Percentiles rank a stretch among this genome's conserved stretches.
Conservation (phyloP, 1,140 invertebrate genomes). For the Hirudo medicinalis region DNA sequence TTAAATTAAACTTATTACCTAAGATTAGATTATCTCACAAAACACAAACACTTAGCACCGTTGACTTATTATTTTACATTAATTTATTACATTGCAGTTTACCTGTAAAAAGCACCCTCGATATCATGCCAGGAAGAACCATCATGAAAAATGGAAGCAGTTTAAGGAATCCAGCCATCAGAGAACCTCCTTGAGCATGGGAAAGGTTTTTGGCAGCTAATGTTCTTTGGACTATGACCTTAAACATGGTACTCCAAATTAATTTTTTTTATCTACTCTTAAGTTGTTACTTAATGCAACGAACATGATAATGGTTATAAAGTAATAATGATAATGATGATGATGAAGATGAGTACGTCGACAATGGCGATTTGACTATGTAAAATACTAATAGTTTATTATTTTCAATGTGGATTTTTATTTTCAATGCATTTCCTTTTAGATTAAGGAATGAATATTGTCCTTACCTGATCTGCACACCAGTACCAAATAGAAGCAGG, state of each 20-base stretch:
- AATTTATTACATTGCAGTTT: too few species aligned
- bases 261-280: too few species aligned
- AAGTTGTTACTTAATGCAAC: too few species aligned
- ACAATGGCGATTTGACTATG: too few species aligned
- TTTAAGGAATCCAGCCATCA: slow-evolving; percentile 46
- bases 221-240: slow-evolving; percentile 47
- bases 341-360: too few species aligned
- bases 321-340: too few species aligned
- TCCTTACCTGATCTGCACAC: slow-evolving; percentile 45
- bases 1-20: neutral
- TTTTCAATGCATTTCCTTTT: too few species aligned
- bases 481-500: slow-evolving; percentile 46
- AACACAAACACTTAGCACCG: neutral
- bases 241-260: slow-evolving; percentile 6
- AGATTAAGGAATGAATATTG: too few species aligned
- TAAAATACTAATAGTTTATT: too few species aligned
- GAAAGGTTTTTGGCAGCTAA: slow-evolving; percentile 45
- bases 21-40: neutral
- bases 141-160: slow-evolving; percentile 46
- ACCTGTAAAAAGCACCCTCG: slow-evolving; percentile 44
- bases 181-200: slow-evolving; percentile 46
- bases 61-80: slow-evolving; percentile 20
- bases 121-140: slow-evolving; percentile 47
- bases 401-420: too few species aligned
- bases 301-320: too few species aligned